Evolutionary conservation across 2,113 vertebrate genomes (phyloP).

Genomic region (Odocoileus hemionus): DNA sequence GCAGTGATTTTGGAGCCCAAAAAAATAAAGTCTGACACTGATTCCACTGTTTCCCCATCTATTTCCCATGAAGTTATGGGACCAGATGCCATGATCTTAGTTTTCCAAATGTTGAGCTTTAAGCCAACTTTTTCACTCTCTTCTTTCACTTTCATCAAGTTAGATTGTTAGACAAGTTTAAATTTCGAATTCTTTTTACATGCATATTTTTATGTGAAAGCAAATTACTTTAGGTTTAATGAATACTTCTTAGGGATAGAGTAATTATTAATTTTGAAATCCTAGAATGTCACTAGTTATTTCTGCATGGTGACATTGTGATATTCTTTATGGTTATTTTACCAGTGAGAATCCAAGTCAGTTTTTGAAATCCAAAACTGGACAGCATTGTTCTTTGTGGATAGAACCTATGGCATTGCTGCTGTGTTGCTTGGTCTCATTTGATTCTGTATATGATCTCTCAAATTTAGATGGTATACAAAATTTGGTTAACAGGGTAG

Average conservation of each 20-base stretch:
- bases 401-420: neutral
- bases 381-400: neutral
- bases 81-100: no score
- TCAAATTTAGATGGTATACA: neutral
- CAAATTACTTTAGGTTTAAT: constrained; percentile 11
- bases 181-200: neutral
- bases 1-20: no score
- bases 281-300: neutral
- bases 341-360: neutral
- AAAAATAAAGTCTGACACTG: no score
- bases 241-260: neutral
- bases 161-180: neutral
- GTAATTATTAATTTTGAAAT: neutral
- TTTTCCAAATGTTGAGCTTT: no score
- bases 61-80: no score
- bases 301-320: neutral
- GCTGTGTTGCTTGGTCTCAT: neutral
- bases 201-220: constrained; percentile 2
- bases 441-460: neutral
- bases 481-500: neutral
- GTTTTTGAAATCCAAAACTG: constrained; percentile 3
- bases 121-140: no score
- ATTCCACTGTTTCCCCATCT: no score
- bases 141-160: neutral
- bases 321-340: neutral